A percentile compares a stretch with the other conserved stretches of the same genome.
phyloP scores from a whole-genome alignment of 2,888 invertebrate genomes.

The Ryuthela nishihirai region DNA sequence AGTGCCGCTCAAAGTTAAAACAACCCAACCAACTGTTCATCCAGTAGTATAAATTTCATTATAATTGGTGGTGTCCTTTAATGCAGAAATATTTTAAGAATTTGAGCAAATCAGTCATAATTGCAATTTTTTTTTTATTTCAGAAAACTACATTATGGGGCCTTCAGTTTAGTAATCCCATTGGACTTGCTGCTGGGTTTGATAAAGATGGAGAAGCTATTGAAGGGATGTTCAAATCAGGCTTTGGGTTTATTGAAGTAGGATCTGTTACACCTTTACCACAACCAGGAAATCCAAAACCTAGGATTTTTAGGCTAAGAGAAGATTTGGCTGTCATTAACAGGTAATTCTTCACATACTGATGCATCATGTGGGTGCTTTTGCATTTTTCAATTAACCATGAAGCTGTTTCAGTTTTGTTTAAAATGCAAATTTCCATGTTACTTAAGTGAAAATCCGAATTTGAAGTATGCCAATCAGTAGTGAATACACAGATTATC shows the following conservation, averaged over 20 bases:
- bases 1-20: background rate
- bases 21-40: too few species aligned
- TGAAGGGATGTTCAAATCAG: constrained; percentile 71
- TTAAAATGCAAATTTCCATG: too few species aligned
- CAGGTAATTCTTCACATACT: constrained; percentile 61
- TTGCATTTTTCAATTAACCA: too few species aligned
- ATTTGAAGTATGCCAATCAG: too few species aligned
- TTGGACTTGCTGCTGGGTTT: constrained; percentile 98
- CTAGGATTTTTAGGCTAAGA: constrained; percentile 81
- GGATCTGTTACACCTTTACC: constrained; percentile 79
- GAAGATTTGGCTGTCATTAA: constrained; percentile 89
- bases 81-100: background rate
- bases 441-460: too few species aligned
- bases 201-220: constrained; percentile 96
- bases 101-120: background rate
- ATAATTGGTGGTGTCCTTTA: too few species aligned
- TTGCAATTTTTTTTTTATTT: constrained; percentile 43
- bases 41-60: background rate
- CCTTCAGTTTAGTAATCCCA: constrained; percentile 73
- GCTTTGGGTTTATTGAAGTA: constrained; percentile 94
- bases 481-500: too few species aligned
- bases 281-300: constrained; percentile 88
- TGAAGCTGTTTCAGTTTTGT: too few species aligned
- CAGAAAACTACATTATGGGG: constrained; percentile 70
- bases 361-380: too few species aligned